phyloP scores from a whole-genome alignment of 2,888 invertebrate genomes.

The Bombylius discolor region DNA sequence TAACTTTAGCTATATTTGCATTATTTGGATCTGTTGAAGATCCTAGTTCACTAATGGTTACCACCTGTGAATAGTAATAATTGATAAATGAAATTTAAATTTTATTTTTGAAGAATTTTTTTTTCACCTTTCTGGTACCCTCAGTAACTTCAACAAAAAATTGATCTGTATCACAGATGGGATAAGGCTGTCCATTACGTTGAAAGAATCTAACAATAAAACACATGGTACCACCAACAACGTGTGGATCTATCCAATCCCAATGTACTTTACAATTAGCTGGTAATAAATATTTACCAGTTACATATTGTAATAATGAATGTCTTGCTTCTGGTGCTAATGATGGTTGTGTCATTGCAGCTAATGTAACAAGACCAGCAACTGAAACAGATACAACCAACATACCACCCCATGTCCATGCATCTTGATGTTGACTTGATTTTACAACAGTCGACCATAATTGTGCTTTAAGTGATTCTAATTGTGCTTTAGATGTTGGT shows the following conservation, averaged over 20 bases:
- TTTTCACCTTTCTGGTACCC: slow-evolving; percentile 58
- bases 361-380: slow-evolving; percentile 75
- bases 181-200: slow-evolving; percentile 87
- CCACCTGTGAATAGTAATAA: slow-evolving; percentile 41
- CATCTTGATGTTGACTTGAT: slow-evolving; percentile 73
- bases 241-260: slow-evolving; percentile 82
- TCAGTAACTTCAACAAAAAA: slow-evolving; percentile 77
- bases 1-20: slow-evolving; percentile 76
- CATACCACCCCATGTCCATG: slow-evolving; percentile 90
- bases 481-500: slow-evolving; percentile 66
- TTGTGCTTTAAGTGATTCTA: slow-evolving; percentile 65
- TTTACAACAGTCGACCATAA: slow-evolving; percentile 79
- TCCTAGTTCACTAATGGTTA: slow-evolving; percentile 76
- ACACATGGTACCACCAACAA: slow-evolving; percentile 83
- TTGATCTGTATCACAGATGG: slow-evolving; percentile 85
- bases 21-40: slow-evolving; percentile 73
- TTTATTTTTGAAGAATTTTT: neutral
- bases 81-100: neutral
- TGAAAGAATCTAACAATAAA: slow-evolving; percentile 85
- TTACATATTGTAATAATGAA: slow-evolving; percentile 79
- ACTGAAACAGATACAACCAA: slow-evolving; percentile 80
- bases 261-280: slow-evolving; percentile 71
- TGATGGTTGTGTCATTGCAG: slow-evolving; percentile 83
- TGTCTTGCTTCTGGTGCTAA: slow-evolving; percentile 82
- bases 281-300: slow-evolving; percentile 79